phyloP scores from a whole-genome alignment of 2,113 vertebrate species.

The Ibidorhyncha struthersii region DNA sequence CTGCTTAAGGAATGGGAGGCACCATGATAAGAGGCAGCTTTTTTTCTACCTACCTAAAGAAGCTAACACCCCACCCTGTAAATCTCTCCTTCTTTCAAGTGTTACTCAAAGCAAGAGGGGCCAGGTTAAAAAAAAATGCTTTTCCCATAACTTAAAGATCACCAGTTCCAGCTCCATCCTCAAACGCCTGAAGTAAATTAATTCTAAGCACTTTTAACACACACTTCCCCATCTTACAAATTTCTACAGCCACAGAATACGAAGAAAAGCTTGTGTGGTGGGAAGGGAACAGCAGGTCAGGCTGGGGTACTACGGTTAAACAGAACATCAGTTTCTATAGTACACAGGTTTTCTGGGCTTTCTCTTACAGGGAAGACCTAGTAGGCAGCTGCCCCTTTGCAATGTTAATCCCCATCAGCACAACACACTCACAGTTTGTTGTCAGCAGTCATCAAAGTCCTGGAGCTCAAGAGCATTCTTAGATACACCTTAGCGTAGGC shows the following conservation, averaged over 20 bases:
- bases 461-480: neutral
- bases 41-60: neutral
- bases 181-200: neutral
- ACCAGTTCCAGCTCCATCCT: neutral
- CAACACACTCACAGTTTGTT: neutral
- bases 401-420: neutral
- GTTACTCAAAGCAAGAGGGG: neutral
- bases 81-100: neutral
- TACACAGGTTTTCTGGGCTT: neutral
- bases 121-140: neutral
- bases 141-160: neutral
- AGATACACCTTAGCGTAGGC: rapidly evolving
- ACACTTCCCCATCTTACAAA: neutral
- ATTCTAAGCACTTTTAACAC: neutral
- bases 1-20: neutral
- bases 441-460: neutral
- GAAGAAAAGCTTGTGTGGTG: neutral
- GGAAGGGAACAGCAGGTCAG: neutral
- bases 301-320: neutral
- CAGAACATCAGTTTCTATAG: neutral
- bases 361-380: neutral
- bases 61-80: neutral
- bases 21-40: neutral
- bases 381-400: neutral
- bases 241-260: neutral